Percentiles rank a stretch among this genome's conserved stretches.
Evolutionary conservation across 64 coral and sea anemone genomes (phyloP).

Genomic region (Porites lutea): DNA sequence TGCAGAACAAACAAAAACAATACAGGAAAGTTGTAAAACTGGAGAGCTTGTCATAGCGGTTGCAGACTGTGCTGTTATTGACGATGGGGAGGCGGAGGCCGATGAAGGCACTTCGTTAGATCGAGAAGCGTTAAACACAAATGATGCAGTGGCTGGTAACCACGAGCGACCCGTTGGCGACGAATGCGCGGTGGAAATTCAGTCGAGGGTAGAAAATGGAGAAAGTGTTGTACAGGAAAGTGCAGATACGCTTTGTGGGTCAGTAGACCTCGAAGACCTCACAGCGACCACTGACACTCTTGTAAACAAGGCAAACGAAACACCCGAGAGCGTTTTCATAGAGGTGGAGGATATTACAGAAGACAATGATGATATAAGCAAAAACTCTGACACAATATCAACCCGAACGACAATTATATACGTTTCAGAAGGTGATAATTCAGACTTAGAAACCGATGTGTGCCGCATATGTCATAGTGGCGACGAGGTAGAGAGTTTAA

Average conservation of each 20-base stretch:
- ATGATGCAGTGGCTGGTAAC: neutral
- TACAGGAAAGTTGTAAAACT: neutral
- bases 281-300: neutral
- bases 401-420: conserved; percentile 1
- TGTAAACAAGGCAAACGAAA: neutral
- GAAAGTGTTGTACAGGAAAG: neutral
- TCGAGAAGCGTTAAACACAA: neutral
- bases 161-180: neutral
- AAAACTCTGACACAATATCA: neutral
- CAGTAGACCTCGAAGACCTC: neutral
- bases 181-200: neutral
- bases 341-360: neutral
- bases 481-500: conserved; percentile 65
- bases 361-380: neutral
- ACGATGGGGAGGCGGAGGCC: neutral
- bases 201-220: conserved; percentile 4
- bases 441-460: conserved; percentile 60
- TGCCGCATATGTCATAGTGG: conserved; percentile 95
- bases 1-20: neutral
- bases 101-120: neutral
- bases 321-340: neutral
- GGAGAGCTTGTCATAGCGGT: neutral
- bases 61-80: neutral
- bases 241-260: neutral
- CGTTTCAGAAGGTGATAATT: conserved; percentile 14